Base-by-base conservation (phyloP, 35 echinoderm and acorn worm species). In the Chiridota heheva region DNA sequence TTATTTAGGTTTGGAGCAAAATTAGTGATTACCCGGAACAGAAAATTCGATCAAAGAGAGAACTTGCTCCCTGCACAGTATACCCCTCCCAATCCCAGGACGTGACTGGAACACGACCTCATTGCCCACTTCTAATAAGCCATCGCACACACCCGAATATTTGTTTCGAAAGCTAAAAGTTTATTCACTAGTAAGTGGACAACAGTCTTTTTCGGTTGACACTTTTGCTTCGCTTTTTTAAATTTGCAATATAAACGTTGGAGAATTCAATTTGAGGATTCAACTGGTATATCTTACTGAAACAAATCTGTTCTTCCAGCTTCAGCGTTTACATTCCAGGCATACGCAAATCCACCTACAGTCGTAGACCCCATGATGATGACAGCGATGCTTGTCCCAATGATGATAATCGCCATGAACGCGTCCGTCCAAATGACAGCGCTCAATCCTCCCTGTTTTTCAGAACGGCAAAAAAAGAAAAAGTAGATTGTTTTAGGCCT, bases 401-500 rank as follows among this genome's bases (percentile, higher is more conserved):
- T 24, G 4, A 72, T 73, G 15, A 72, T 32, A 1, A 73, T 17
- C 58, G 63, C 24, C 67, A 69, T 83, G 30, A 83, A 36, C 15
- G 40, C 80, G 32, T 70, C 80, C 6, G 66, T 83, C 80, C 80
- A 70, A 24, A 74, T 85, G 7, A 85, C 67, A 46, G 55, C 69
- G 5, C 63, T 60, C n/a, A 85, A 28, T 12, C 67, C 69, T 60
- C 67, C 67, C 63, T 84, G 45, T 70, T n/a, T n/a, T n/a, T n/a
- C n/a, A n/a, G n/a, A n/a, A n/a, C n/a, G n/a, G n/a, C n/a, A n/a
- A n/a, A n/a, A n/a, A n/a, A n/a, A n/a, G n/a, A n/a, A n/a, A n/a
- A n/a, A n/a, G n/a, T n/a, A n/a, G n/a, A n/a, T n/a, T n/a, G n/a
- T n/a, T n/a, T n/a, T n/a, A n/a, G n/a, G n/a, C n/a, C n/a, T n/a